These are phyloP conservation scores for Leptinotarsa tumamoca DNA, from an alignment of 2,888 invertebrate genomes.

Conservation along the genomic window DNA sequence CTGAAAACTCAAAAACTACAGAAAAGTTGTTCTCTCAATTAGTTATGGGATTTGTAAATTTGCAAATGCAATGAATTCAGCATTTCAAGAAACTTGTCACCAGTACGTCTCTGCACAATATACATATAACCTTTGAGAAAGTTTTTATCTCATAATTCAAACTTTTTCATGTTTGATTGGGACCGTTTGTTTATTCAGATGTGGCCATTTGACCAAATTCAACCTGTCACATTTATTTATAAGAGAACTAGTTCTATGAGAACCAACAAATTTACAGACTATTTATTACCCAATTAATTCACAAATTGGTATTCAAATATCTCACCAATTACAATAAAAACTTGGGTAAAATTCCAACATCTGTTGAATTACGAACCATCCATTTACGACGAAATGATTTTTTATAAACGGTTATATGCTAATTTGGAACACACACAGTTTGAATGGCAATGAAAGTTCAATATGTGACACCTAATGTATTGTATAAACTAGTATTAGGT, in stretches of 20 bases:
- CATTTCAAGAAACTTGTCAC: not conserved
- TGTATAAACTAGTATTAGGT: too few relatives aligned
- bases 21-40: too few relatives aligned
- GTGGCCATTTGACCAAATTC: slow-evolving; percentile 1
- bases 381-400: not conserved
- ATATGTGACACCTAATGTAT: not conserved
- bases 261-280: slow-evolving; percentile 12
- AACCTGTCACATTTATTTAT: slow-evolving; percentile 12
- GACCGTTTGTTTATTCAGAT: slow-evolving; percentile 4
- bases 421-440: slow-evolving; percentile 13
- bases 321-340: not conserved
- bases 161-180: not conserved
- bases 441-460: not conserved
- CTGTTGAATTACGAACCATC: slow-evolving; percentile 12
- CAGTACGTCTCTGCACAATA: not conserved
- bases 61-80: too few relatives aligned
- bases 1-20: too few relatives aligned
- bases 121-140: not conserved
- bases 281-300: slow-evolving; percentile 20
- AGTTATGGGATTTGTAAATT: too few relatives aligned
- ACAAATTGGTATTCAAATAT: slow-evolving; percentile 12
- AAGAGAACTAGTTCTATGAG: slow-evolving; percentile 16
- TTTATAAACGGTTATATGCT: not conserved
- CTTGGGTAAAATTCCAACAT: slow-evolving; percentile 6
- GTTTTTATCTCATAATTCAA: slow-evolving; percentile 6